phyloP scores from a whole-genome alignment of 2,113 vertebrate genomes.

The Xerus inauris region DNA sequence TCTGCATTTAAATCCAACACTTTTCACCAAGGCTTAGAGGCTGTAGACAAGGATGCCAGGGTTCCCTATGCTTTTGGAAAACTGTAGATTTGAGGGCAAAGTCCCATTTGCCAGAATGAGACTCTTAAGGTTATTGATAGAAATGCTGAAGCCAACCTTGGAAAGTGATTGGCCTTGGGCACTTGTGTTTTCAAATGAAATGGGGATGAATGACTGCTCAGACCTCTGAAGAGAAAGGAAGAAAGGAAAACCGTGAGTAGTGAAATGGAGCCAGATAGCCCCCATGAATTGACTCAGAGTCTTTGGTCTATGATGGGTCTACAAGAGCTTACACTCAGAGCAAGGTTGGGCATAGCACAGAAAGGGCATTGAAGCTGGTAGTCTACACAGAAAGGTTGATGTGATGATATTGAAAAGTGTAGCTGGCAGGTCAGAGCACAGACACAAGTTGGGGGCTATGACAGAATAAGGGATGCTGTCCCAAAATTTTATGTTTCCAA shows the following conservation, averaged over 20 bases:
- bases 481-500: background rate
- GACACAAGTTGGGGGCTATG: background rate
- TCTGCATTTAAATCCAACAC: background rate
- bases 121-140: background rate
- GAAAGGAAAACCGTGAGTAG: background rate
- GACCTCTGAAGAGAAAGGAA: background rate
- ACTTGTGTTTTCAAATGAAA: constrained; percentile 5
- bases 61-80: background rate
- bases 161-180: background rate
- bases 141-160: background rate
- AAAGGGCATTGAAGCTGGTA: background rate
- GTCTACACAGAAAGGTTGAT: background rate
- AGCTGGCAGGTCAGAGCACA: background rate
- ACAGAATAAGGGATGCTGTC: background rate
- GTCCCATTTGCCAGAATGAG: background rate
- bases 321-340: background rate
- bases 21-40: background rate
- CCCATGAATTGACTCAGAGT: background rate
- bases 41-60: background rate
- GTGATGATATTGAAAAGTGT: background rate
- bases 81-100: background rate
- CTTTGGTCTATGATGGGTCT: background rate
- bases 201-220: background rate
- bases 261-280: background rate
- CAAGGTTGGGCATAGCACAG: background rate